These are phyloP conservation scores for Parambassis ranga DNA, from an alignment of 2,797 vertebrate genomes.

Conservation along the genomic window DNA sequence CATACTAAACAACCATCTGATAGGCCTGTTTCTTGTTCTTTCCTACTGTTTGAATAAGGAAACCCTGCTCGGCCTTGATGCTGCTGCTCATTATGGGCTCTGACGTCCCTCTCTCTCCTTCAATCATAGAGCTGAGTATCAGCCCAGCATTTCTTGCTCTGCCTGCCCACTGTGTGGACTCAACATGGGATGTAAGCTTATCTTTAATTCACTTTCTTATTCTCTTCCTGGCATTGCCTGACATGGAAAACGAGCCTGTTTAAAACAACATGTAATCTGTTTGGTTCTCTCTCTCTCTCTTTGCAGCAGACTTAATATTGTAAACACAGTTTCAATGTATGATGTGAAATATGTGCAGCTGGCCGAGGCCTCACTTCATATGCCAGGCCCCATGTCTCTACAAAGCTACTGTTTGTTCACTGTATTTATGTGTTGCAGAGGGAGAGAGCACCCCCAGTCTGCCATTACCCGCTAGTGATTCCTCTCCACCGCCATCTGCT, in stretches of 20 bases:
- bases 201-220: slow-evolving; percentile 35
- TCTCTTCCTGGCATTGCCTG: slow-evolving; percentile 17
- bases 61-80: too few species aligned
- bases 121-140: slow-evolving; percentile 74
- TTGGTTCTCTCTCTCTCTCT: slow-evolving; percentile 3
- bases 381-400: neutral
- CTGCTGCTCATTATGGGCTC: slow-evolving; percentile 1
- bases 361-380: too few species aligned
- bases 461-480: slow-evolving; percentile 82
- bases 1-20: neutral
- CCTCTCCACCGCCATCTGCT: slow-evolving; percentile 80
- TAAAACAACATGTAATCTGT: slow-evolving; percentile 9
- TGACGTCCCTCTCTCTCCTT: slow-evolving; percentile 69
- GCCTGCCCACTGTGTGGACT: slow-evolving; percentile 68
- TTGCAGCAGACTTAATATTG: neutral
- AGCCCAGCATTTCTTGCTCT: slow-evolving; percentile 64
- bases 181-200: slow-evolving; percentile 70
- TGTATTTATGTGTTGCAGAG: slow-evolving; percentile 64
- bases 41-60: too few species aligned
- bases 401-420: slow-evolving; percentile 2
- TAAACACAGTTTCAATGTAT: neutral
- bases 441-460: slow-evolving; percentile 63
- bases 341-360: too few species aligned
- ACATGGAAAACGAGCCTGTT: slow-evolving; percentile 13
- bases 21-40: neutral